phyloP scores from a whole-genome alignment of 92 coral and sea anemone species.

The Epizoanthus stellaris region DNA sequence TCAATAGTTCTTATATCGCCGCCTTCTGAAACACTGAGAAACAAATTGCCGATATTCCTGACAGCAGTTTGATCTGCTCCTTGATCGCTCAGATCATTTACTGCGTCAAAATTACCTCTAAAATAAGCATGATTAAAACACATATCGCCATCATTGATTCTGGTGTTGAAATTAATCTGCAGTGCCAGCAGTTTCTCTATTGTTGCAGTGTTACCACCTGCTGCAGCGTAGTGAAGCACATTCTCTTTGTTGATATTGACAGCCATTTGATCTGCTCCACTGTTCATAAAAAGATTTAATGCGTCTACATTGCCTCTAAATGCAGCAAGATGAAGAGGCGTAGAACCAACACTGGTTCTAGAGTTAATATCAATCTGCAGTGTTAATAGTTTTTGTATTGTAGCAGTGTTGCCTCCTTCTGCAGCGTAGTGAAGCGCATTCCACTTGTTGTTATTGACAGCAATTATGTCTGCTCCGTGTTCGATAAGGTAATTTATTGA shows the following conservation, averaged over 20 bases:
- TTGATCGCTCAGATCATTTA: not conserved
- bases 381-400: constrained; percentile 7
- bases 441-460: too few relatives aligned
- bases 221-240: constrained; percentile 2
- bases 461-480: too few relatives aligned
- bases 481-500: constrained; percentile 4
- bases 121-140: not conserved
- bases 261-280: constrained; percentile 43
- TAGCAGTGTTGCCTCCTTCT: constrained; percentile 17
- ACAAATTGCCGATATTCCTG: constrained; percentile 6
- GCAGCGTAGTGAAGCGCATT: too few relatives aligned
- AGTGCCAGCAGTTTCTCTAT: constrained; percentile 8
- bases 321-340: constrained; percentile 38
- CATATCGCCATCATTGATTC: not conserved
- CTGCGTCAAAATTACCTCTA: not conserved
- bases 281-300: not conserved
- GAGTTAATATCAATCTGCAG: constrained; percentile 41
- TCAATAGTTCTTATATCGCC: not conserved
- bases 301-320: constrained; percentile 28
- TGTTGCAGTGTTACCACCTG: not conserved
- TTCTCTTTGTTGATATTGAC: constrained; percentile 27
- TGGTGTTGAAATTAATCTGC: not conserved
- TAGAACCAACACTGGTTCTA: not conserved
- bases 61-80: not conserved
- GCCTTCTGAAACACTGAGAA: not conserved